Evolutionary conservation across 1,140 invertebrate species (phyloP).

Genomic region (Telenomus remus): DNA sequence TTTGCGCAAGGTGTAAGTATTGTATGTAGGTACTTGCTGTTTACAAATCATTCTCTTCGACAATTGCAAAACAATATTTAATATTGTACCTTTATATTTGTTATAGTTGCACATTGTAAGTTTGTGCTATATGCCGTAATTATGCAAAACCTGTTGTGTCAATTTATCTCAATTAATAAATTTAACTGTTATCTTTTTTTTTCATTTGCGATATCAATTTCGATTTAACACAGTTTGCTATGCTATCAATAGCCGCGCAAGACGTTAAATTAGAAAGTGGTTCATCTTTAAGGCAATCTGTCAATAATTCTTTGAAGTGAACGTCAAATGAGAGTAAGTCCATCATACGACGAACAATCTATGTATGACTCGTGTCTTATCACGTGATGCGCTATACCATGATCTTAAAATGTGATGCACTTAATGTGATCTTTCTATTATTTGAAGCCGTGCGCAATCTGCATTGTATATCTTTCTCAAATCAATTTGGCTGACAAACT

Average conservation of each 20-base stretch:
- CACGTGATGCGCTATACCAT: slow-evolving; percentile 54
- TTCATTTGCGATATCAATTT: background rate
- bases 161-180: background rate
- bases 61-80: slow-evolving; percentile 11
- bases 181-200: too few relatives aligned
- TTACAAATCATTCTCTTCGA: slow-evolving; percentile 2
- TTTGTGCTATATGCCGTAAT: too few relatives aligned
- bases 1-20: background rate
- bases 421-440: slow-evolving; percentile 62
- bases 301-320: slow-evolving; percentile 47
- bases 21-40: background rate
- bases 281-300: slow-evolving; percentile 47
- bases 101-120: background rate
- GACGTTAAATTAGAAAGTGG: slow-evolving; percentile 51
- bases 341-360: slow-evolving; percentile 47
- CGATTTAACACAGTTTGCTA: slow-evolving; percentile 12
- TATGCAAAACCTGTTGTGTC: too few relatives aligned
- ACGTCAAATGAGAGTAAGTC: slow-evolving; percentile 53
- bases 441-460: slow-evolving; percentile 9
- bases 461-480: slow-evolving; percentile 68
- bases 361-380: slow-evolving; percentile 50
- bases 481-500: slow-evolving; percentile 74
- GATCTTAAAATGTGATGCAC: slow-evolving; percentile 65
- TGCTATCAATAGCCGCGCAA: slow-evolving; percentile 7
- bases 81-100: slow-evolving; percentile 4